Evolutionary conservation across 2,888 invertebrate species (phyloP).

Genomic region (Dysmachus trigonus): DNA sequence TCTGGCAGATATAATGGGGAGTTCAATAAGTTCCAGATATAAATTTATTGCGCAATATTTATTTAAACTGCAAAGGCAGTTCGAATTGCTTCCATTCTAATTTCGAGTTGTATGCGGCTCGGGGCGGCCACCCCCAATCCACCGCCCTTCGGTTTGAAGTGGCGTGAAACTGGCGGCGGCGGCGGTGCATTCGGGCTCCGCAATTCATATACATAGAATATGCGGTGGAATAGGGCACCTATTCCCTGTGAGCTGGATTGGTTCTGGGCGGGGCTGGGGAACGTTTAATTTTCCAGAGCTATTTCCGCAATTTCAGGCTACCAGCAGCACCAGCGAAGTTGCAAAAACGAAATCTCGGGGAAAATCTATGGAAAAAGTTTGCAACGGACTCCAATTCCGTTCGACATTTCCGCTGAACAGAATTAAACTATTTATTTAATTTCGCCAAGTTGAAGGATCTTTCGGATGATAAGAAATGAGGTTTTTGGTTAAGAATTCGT

Average conservation of each 20-base stretch:
- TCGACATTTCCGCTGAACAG: slow-evolving; percentile 6
- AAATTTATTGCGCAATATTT: slow-evolving; percentile 46
- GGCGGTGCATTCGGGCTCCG: not conserved
- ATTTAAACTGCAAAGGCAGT: slow-evolving; percentile 15
- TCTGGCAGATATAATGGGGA: slow-evolving; percentile 44
- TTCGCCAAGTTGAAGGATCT: slow-evolving; percentile 28
- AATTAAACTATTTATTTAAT: slow-evolving; percentile 45
- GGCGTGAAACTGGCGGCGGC: slow-evolving; percentile 9
- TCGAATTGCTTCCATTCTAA: not conserved
- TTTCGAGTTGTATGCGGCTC: slow-evolving; percentile 14
- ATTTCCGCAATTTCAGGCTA: slow-evolving; percentile 32
- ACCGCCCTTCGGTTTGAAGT: not conserved
- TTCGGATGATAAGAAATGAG: slow-evolving; percentile 25
- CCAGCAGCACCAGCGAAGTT: not conserved
- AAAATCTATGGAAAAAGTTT: slow-evolving; percentile 45
- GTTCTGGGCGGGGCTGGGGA: not conserved
- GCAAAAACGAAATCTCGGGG: slow-evolving; percentile 41
- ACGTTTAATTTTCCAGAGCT: slow-evolving; percentile 30
- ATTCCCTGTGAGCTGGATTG: not conserved
- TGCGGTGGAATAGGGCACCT: not conserved
- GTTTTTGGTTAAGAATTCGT: not conserved
- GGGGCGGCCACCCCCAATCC: not conserved
- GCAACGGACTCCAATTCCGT: not conserved
- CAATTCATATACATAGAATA: not conserved
- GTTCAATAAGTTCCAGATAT: slow-evolving; percentile 44